Evolutionary conservation across 2,797 vertebrate species (phyloP).

Genomic region (Leptatherina wallacei): DNA sequence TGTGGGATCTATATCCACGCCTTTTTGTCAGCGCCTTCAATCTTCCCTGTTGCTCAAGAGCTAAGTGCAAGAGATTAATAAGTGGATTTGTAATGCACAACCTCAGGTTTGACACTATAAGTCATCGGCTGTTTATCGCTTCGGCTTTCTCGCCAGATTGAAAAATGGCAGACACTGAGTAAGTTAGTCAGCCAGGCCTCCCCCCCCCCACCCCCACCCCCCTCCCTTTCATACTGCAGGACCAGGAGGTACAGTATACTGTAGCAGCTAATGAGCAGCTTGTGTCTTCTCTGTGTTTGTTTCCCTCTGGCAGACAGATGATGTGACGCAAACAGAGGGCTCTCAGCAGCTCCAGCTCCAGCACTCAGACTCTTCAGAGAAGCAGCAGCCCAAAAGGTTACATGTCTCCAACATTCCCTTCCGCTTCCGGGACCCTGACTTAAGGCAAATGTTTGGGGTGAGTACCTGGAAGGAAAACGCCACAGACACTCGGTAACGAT

Average conservation of each 20-base stretch:
- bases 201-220: constrained; percentile 30
- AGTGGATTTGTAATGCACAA: constrained; percentile 79
- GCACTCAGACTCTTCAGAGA: constrained; percentile 92
- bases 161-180: constrained; percentile 74
- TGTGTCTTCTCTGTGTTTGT: constrained; percentile 71
- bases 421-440: constrained; percentile 97
- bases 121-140: constrained; percentile 80
- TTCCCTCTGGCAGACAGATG: constrained; percentile 88
- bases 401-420: constrained; percentile 99
- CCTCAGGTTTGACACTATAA: constrained; percentile 77
- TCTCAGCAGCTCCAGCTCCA: constrained; percentile 91
- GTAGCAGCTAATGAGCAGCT: constrained; percentile 70
- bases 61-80: constrained; percentile 83
- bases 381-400: constrained; percentile 97
- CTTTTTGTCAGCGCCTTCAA: constrained; percentile 78
- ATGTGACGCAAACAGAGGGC: constrained; percentile 94
- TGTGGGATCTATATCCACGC: constrained; percentile 75
- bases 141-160: constrained; percentile 66
- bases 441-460: constrained; percentile 99
- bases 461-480: constrained; percentile 62
- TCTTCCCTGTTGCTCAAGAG: constrained; percentile 73
- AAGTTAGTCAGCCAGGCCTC: constrained; percentile 66
- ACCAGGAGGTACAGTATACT: constrained; percentile 55
- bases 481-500: background rate
- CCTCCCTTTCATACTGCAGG: constrained; percentile 18